Conservation (phyloP, 2,113 vertebrate genomes). For the Podiceps cristatus region DNA sequence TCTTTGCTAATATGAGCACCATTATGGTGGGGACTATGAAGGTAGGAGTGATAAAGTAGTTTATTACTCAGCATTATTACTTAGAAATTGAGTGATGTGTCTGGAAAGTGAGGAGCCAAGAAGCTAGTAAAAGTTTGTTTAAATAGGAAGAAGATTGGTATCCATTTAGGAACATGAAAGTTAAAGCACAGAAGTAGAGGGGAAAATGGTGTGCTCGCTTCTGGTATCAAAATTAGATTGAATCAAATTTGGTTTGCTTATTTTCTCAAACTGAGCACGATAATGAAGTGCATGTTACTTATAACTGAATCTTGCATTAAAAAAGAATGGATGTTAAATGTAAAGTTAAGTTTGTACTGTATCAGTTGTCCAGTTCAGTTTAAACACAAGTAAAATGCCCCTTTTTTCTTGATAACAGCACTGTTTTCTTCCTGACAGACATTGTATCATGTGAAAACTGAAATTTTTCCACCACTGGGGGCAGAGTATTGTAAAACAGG, state of each 20-base stretch:
- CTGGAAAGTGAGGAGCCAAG: not conserved
- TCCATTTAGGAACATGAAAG: not conserved
- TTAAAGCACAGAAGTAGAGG: not conserved
- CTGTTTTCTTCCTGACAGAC: constrained; percentile 80
- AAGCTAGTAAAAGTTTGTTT: not conserved
- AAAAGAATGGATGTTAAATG: not conserved
- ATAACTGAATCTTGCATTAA: not conserved
- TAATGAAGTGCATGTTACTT: not conserved
- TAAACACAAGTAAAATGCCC: not conserved
- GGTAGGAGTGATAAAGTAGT: not conserved
- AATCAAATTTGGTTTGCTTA: not conserved
- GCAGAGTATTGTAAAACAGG: constrained; percentile 89
- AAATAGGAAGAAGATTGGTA: not conserved
- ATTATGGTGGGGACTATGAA: not conserved
- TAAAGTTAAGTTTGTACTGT: not conserved
- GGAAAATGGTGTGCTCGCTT: not conserved
- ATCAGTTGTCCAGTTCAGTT: not conserved
- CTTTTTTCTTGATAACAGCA: not conserved
- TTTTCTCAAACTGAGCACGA: not conserved
- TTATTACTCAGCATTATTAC: not conserved
- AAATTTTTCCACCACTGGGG: constrained; percentile 85
- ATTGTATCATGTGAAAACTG: constrained; percentile 86
- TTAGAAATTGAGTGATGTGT: not conserved
- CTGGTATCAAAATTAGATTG: not conserved
- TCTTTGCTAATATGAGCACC: not conserved